A percentile compares a stretch with the other conserved stretches of the same genome.
phyloP scores from a whole-genome alignment of 2,797 vertebrate species.

The Gadopsis bispinosus region DNA sequence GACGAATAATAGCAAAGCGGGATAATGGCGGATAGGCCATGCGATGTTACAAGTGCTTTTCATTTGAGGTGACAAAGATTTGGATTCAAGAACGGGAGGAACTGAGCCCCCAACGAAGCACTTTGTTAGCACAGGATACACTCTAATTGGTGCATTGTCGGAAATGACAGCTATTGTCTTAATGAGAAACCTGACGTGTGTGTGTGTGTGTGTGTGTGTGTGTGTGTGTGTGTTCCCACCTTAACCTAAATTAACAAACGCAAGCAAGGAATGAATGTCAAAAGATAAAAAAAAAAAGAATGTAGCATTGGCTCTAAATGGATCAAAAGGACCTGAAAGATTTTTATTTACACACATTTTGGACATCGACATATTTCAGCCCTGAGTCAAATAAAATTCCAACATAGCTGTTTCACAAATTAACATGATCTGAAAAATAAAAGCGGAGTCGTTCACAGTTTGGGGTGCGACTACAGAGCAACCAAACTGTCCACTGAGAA shows the following conservation, averaged over 20 bases:
- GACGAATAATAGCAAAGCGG: conserved; percentile 76
- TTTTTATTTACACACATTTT: conserved; percentile 19
- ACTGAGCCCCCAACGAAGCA: conserved; percentile 56
- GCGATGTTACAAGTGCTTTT: conserved; percentile 74
- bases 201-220: conserved; percentile 30
- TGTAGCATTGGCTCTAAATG: background rate
- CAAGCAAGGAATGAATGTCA: background rate
- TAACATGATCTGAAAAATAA: background rate
- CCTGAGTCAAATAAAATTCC: conserved; percentile 20
- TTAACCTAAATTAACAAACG: conserved; percentile 6
- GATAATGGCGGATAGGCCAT: conserved; percentile 67
- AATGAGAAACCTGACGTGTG: conserved; percentile 25
- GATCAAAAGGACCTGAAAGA: conserved; percentile 6
- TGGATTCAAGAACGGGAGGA: conserved; percentile 46
- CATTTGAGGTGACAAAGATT: conserved; percentile 68
- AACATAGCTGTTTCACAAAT: conserved; percentile 3
- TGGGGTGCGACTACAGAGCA: background rate
- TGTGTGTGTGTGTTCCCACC: conserved; percentile 30
- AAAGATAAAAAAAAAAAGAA: background rate
- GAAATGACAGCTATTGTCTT: conserved; percentile 59
- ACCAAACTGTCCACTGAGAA: background rate
- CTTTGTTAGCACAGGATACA: conserved; percentile 56
- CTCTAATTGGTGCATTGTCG: conserved; percentile 63
- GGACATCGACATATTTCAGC: conserved; percentile 3
- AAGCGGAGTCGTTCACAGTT: background rate